phyloP scores from a whole-genome alignment of 2,113 vertebrate genomes.

The Urocitellus parryii region DNA sequence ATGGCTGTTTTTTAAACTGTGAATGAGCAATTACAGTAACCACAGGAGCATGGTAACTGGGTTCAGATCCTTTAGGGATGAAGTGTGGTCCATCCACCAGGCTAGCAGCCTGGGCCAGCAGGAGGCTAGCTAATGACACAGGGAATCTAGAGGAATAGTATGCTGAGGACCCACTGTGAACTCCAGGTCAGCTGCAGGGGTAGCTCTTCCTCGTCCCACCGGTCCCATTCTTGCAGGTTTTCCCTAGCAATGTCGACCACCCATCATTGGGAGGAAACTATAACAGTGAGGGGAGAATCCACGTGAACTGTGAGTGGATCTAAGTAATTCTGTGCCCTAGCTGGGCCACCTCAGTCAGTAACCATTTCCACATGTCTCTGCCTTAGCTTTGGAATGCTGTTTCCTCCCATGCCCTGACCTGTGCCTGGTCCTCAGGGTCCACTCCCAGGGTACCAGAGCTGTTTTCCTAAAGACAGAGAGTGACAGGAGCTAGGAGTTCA shows the following conservation, averaged over 20 bases:
- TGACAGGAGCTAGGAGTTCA: background rate
- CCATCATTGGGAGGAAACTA: background rate
- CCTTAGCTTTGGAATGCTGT: background rate
- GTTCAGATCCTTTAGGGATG: background rate
- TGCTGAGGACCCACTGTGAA: background rate
- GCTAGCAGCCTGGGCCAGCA: background rate
- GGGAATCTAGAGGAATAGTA: background rate
- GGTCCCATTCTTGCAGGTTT: background rate
- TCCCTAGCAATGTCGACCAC: conserved; percentile 3
- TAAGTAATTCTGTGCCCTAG: background rate
- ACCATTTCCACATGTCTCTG: background rate
- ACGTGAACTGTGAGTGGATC: background rate
- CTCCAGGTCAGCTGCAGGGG: background rate
- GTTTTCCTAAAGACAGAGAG: background rate
- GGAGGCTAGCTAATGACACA: background rate
- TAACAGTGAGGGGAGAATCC: background rate
- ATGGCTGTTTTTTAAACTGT: background rate
- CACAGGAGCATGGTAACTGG: background rate
- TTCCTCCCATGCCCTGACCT: background rate
- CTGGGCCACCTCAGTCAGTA: background rate
- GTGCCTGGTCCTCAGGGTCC: background rate
- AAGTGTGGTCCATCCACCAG: background rate
- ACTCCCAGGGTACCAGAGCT: background rate
- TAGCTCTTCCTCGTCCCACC: background rate
- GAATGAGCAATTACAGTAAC: background rate